Percentiles rank a stretch among this genome's conserved stretches.
These are phyloP conservation scores for Virgularia gustaviana DNA, from an alignment of 92 coral and sea anemone species.

Conservation along the genomic window DNA sequence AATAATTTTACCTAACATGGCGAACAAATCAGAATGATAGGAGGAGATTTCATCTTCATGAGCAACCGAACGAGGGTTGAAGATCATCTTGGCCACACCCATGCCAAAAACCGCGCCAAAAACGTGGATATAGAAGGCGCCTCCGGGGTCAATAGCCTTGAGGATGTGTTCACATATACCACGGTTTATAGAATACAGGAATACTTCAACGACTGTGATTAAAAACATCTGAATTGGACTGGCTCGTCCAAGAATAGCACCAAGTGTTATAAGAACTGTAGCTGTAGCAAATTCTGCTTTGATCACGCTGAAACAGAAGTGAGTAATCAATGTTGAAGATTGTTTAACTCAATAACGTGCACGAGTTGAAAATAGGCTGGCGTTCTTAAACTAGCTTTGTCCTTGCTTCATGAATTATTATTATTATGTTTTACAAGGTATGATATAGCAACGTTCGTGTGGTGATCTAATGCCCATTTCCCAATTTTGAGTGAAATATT, in stretches of 20 bases:
- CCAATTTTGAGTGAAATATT: too few relatives aligned
- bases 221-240: constrained; percentile 77
- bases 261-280: constrained; percentile 73
- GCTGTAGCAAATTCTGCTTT: constrained; percentile 82
- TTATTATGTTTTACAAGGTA: too few relatives aligned
- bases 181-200: constrained; percentile 66
- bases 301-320: constrained; percentile 59
- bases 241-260: constrained; percentile 86
- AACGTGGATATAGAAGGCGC: constrained; percentile 70
- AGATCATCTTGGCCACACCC: constrained; percentile 64
- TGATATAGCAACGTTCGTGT: too few relatives aligned
- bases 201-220: constrained; percentile 71
- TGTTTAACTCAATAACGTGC: neutral
- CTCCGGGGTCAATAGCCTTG: constrained; percentile 84
- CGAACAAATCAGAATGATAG: constrained; percentile 86
- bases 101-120: constrained; percentile 91
- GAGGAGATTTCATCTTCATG: constrained; percentile 85
- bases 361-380: neutral
- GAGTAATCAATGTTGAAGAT: neutral
- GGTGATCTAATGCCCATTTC: too few relatives aligned
- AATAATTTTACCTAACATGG: constrained; percentile 65
- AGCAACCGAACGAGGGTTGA: constrained; percentile 67
- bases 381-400: too few relatives aligned
- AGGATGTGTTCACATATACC: constrained; percentile 65
- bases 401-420: too few relatives aligned